Evolutionary conservation across 2,888 invertebrate genomes (phyloP).

Genomic region (Drosophila putrida): DNA sequence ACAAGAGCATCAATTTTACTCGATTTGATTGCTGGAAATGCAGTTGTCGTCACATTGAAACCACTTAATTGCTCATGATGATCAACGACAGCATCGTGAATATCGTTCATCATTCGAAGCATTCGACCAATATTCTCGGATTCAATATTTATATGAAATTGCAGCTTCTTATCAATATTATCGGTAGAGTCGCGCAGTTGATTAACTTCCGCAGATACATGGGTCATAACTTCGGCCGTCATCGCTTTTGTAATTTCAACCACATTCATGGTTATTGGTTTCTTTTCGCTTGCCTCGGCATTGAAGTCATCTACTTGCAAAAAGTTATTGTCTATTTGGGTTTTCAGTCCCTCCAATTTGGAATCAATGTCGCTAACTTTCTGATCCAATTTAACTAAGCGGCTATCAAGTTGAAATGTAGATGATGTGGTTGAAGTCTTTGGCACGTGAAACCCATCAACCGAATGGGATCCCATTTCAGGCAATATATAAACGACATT

Average conservation of each 20-base stretch:
- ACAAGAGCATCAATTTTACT: slow-evolving; percentile 93
- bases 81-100: slow-evolving; percentile 93
- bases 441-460: slow-evolving; percentile 65
- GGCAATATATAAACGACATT: slow-evolving; percentile 86
- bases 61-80: slow-evolving; percentile 87
- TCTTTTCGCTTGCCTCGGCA: slow-evolving; percentile 94
- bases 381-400: slow-evolving; percentile 91
- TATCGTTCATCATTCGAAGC: slow-evolving; percentile 91
- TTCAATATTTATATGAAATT: slow-evolving; percentile 93
- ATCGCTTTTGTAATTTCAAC: slow-evolving; percentile 94
- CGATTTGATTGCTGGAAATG: slow-evolving; percentile 87
- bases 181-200: slow-evolving; percentile 92
- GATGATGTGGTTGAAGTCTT: slow-evolving; percentile 57
- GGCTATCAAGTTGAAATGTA: slow-evolving; percentile 87
- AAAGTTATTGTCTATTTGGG: slow-evolving; percentile 93
- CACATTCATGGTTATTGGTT: slow-evolving; percentile 93
- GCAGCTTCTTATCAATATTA: slow-evolving; percentile 92
- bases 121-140: slow-evolving; percentile 93
- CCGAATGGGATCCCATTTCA: slow-evolving; percentile 36
- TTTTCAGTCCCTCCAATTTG: slow-evolving; percentile 91
- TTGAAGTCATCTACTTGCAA: slow-evolving; percentile 93
- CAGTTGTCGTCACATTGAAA: slow-evolving; percentile 87
- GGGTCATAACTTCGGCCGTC: slow-evolving; percentile 92
- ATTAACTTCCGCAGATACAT: slow-evolving; percentile 92
- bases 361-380: slow-evolving; percentile 94